Conservation (phyloP, 2,797 vertebrate species). For the Phoeniculus purpureus region DNA sequence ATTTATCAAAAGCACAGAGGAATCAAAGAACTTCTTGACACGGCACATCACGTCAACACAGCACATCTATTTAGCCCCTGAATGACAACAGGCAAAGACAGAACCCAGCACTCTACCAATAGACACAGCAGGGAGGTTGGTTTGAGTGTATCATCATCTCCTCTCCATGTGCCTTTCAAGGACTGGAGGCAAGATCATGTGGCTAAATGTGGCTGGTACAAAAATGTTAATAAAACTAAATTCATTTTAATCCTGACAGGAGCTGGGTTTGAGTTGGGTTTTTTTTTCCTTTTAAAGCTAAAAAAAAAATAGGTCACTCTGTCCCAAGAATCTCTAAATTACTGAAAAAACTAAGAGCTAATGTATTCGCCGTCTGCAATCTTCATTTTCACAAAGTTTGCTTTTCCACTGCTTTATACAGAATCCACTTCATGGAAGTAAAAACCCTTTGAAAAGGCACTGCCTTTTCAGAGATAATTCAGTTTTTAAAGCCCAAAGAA, state of each 20-base stretch:
- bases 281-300: neutral
- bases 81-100: neutral
- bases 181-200: neutral
- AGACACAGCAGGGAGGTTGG: neutral
- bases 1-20: neutral
- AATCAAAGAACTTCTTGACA: neutral
- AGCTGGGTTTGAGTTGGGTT: neutral
- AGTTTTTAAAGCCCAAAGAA: neutral
- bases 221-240: neutral
- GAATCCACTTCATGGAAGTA: neutral
- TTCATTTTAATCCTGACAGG: neutral
- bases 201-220: neutral
- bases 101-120: neutral
- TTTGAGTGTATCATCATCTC: neutral
- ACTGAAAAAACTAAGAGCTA: neutral
- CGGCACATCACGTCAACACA: neutral
- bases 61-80: neutral
- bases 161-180: neutral
- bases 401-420: neutral
- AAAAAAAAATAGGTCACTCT: neutral
- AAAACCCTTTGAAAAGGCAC: neutral
- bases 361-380: neutral
- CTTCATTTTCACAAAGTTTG: conserved; percentile 12
- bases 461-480: neutral
- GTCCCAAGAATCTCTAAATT: neutral